phyloP scores from a whole-genome alignment of 2,113 vertebrate genomes.

The Octodon degus region DNA sequence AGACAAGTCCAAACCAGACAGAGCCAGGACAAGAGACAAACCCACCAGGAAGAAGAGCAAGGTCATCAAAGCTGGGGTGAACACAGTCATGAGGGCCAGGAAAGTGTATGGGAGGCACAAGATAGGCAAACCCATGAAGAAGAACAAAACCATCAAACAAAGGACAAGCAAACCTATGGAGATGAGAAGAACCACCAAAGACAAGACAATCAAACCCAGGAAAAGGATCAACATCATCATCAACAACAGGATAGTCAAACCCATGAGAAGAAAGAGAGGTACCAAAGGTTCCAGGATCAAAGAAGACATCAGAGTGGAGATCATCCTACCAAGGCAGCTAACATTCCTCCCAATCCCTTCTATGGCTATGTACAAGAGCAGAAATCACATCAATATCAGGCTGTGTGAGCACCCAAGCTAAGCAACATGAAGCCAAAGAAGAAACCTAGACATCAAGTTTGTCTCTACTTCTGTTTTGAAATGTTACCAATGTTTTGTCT shows the following conservation, averaged over 20 bases:
- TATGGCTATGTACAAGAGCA: slow-evolving; percentile 73
- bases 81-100: background rate
- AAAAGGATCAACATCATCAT: background rate
- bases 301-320: slow-evolving; percentile 47
- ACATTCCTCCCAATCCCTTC: background rate
- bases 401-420: background rate
- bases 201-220: background rate
- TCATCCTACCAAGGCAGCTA: background rate
- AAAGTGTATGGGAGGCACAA: background rate
- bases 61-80: background rate
- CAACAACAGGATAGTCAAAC: background rate
- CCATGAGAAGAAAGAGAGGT: slow-evolving; percentile 28
- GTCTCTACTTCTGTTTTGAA: slow-evolving; percentile 24
- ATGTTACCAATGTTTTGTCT: background rate
- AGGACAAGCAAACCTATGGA: background rate
- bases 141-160: background rate
- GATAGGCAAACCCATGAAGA: background rate
- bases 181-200: background rate
- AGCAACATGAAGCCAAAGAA: background rate
- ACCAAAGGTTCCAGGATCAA: slow-evolving; percentile 4
- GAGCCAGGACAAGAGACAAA: background rate
- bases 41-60: background rate
- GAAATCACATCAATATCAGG: background rate
- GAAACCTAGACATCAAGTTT: background rate
- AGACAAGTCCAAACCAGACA: slow-evolving; percentile 4